These are phyloP conservation scores for Temnothorax rugatulus DNA, from an alignment of 2,888 invertebrate species.

Conservation along the genomic window DNA sequence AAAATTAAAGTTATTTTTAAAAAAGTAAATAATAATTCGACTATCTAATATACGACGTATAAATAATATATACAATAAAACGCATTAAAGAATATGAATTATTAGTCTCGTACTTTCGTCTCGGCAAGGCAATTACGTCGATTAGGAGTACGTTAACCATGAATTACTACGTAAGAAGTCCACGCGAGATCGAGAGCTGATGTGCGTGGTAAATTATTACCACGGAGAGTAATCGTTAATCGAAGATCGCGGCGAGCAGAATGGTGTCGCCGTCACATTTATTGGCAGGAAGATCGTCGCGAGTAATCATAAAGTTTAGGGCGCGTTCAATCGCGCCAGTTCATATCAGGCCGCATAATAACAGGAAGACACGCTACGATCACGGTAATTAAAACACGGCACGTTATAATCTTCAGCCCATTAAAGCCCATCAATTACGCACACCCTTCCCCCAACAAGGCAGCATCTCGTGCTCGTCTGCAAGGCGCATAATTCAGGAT, in stretches of 20 bases:
- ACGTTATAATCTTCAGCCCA: constrained; percentile 73
- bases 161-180: constrained; percentile 34
- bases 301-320: constrained; percentile 64
- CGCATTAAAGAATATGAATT: not conserved
- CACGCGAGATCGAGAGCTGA: constrained; percentile 62
- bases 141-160: constrained; percentile 30
- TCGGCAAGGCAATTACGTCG: constrained; percentile 28
- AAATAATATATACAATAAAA: not conserved
- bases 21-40: not conserved
- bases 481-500: constrained; percentile 72
- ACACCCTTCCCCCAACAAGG: constrained; percentile 56
- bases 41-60: not conserved
- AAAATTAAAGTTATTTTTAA: not conserved
- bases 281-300: constrained; percentile 42
- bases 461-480: constrained; percentile 55
- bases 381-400: constrained; percentile 77
- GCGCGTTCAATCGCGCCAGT: constrained; percentile 61
- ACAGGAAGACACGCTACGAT: constrained; percentile 72
- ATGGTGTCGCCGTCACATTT: constrained; percentile 64
- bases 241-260: constrained; percentile 62
- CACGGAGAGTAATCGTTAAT: constrained; percentile 53
- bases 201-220: constrained; percentile 48
- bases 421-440: constrained; percentile 77
- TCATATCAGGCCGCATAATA: constrained; percentile 72
- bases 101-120: constrained; percentile 26